Percentiles rank a stretch among this genome's conserved stretches.
Evolutionary conservation across 2,113 vertebrate species (phyloP).

Genomic region (Alexandromys fortis): DNA sequence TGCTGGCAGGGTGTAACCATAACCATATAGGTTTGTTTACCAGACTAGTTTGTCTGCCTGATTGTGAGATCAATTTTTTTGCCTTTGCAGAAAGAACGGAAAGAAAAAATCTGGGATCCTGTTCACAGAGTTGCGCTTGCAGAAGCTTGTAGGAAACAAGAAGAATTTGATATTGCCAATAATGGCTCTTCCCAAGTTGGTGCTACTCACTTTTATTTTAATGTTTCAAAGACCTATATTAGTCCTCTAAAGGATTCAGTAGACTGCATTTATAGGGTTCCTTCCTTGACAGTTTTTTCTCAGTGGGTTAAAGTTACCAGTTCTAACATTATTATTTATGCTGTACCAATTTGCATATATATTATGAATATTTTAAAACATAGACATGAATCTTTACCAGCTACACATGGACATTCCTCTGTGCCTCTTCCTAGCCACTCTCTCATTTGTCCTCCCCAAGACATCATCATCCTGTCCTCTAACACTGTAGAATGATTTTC

Average conservation of each 20-base stretch:
- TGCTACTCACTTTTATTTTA: conserved; percentile 35
- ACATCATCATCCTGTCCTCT: not conserved
- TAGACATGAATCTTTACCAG: not conserved
- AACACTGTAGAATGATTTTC: not conserved
- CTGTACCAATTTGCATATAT: not conserved
- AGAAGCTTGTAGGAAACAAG: conserved; percentile 93
- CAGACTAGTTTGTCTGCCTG: not conserved
- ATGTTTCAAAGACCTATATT: not conserved
- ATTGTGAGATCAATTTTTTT: not conserved
- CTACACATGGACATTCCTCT: not conserved
- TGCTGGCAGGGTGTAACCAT: not conserved
- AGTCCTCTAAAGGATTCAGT: not conserved
- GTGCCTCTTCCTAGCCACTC: not conserved
- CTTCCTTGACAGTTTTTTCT: conserved; percentile 10
- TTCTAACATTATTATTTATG: conserved; percentile 20
- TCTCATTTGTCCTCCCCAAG: not conserved
- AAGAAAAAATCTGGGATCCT: conserved; percentile 98
- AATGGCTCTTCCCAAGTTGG: conserved; percentile 91
- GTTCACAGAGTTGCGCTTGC: conserved; percentile 93
- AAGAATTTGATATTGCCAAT: conserved; percentile 94
- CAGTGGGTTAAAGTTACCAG: conserved; percentile 2
- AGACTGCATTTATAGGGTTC: not conserved
- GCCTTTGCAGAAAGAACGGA: conserved; percentile 94
- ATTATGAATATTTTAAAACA: not conserved
- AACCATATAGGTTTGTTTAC: not conserved